Conservation (phyloP, 2,797 vertebrate species). For the Apodemus agrarius region DNA sequence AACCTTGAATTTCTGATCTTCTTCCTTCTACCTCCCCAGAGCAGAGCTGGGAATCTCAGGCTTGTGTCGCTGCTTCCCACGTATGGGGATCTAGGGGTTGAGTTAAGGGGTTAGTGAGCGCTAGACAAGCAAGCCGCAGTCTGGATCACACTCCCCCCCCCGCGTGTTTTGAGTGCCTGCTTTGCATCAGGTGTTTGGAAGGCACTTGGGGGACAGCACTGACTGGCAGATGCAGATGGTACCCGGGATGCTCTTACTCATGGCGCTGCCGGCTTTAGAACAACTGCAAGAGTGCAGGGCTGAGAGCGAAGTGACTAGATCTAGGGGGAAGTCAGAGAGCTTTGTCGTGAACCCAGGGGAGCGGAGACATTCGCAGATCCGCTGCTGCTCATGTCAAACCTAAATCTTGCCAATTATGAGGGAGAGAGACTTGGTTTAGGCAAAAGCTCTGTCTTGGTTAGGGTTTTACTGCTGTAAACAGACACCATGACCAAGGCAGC, state of each 20-base stretch:
- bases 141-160: not conserved
- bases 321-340: not conserved
- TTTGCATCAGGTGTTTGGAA: not conserved
- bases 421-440: not conserved
- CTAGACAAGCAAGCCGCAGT: not conserved
- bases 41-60: not conserved
- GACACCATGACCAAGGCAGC: no score
- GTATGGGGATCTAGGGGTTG: not conserved
- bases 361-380: not conserved
- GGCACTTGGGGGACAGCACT: not conserved
- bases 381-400: not conserved
- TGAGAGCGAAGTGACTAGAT: fast-evolving
- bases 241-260: not conserved
- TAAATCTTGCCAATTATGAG: not conserved
- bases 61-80: not conserved
- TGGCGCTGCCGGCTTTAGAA: not conserved
- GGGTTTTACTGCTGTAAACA: no score
- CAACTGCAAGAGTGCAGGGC: not conserved
- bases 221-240: not conserved
- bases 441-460: not conserved
- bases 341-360: not conserved
- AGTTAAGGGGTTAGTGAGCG: not conserved
- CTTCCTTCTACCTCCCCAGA: not conserved
- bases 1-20: not conserved
- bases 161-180: not conserved